Percentiles rank a stretch among this genome's conserved stretches.
phyloP scores from a whole-genome alignment of 2,888 invertebrate species.

The Meteorus colon region DNA sequence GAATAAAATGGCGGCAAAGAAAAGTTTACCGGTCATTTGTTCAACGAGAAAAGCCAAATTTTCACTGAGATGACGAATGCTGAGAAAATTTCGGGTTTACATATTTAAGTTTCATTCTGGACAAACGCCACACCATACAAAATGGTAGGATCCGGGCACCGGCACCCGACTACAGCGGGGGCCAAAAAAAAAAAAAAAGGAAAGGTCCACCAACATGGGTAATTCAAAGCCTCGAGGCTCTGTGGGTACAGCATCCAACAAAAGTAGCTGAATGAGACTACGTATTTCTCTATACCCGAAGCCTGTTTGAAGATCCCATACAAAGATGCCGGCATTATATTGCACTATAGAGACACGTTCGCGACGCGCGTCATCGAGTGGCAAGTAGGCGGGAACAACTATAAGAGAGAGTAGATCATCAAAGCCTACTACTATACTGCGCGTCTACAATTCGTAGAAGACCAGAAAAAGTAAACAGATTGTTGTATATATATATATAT shows the following conservation, averaged over 20 bases:
- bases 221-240: conserved; percentile 15
- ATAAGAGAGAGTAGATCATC: conserved; percentile 18
- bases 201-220: conserved; percentile 50
- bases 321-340: not conserved
- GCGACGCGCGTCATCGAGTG: conserved; percentile 20
- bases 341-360: not conserved
- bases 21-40: too few species aligned
- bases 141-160: conserved; percentile 63
- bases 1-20: too few species aligned
- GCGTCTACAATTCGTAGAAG: not conserved
- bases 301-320: not conserved
- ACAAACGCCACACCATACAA: conserved; percentile 53
- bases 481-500: not conserved
- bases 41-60: too few species aligned
- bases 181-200: conserved; percentile 48
- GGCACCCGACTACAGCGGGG: not conserved
- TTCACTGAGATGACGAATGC: too few species aligned
- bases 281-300: not conserved
- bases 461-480: not conserved
- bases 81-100: not conserved
- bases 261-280: conserved; percentile 5
- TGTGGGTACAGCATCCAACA: conserved; percentile 49
- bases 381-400: conserved; percentile 31
- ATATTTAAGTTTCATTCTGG: not conserved
- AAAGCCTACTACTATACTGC: not conserved